Conservation (phyloP, 2,888 invertebrate species). For the Sepioteuthis lessoniana region DNA sequence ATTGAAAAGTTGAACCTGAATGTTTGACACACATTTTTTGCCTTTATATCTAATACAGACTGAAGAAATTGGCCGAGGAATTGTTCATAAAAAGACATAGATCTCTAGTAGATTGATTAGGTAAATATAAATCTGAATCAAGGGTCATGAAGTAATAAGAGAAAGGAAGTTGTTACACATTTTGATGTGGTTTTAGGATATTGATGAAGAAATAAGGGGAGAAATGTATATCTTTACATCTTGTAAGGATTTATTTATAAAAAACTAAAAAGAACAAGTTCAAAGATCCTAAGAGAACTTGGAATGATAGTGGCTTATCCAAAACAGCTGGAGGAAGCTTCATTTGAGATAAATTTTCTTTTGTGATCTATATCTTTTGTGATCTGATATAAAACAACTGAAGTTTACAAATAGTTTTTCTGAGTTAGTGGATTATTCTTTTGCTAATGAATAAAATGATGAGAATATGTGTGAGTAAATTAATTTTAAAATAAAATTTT, state of each 20-base stretch:
- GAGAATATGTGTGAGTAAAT: no score
- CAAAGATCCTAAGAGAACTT: no score
- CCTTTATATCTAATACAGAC: neutral
- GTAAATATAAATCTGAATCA: neutral
- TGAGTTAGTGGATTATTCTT: no score
- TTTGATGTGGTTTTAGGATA: neutral
- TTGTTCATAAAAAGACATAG: neutral
- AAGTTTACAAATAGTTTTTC: no score
- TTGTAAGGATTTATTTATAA: neutral
- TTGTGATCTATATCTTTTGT: no score
- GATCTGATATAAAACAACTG: no score
- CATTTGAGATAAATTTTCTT: no score
- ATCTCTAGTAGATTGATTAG: neutral
- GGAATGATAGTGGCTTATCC: no score
- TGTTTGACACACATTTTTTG: neutral
- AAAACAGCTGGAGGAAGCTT: no score
- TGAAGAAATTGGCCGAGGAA: neutral
- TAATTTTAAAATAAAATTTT: no score
- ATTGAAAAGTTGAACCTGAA: neutral
- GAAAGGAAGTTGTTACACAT: neutral
- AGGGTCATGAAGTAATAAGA: neutral
- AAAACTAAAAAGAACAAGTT: neutral
- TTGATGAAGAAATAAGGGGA: no score
- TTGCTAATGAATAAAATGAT: no score
- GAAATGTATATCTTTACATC: neutral